Base-by-base conservation (phyloP, 2,797 vertebrate species). In the Poecilia velifera region DNA sequence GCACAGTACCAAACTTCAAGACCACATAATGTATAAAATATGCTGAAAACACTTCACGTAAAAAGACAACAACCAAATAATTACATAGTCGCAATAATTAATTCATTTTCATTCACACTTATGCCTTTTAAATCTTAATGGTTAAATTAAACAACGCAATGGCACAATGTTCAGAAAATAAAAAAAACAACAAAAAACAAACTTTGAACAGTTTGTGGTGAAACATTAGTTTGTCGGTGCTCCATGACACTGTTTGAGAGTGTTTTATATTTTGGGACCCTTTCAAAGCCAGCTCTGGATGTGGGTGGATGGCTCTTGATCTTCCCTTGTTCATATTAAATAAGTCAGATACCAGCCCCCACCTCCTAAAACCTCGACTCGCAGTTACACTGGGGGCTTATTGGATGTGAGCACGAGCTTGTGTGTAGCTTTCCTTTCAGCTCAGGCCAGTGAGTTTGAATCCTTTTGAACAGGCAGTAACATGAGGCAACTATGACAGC, bases 391-490 rank as follows among this genome's bases (percentile, higher is more conserved):
- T 84, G 68, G 83, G 80, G 77, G 77, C 76, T 94, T 86, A 94
- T 95, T 96, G 92, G 90, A 93, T 94, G 89, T 94, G 92, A 95
- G 90, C 83, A 86, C 79, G 82, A 90, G 86, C 82, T 83, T 78
- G 84, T 88, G 90, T 89, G 84, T 85, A 87, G 85, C 92, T 92
- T 92, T 94, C 92, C 93, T 93, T 92, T 94, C 88, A 92, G 92
- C 90, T 94, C 90, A 92, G 88, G 92, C 94, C 94, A 93, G 84
- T 83, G 91, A 86, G 89, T 91, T 92, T 93, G 95, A 95, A 82
- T 91, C 86, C 93, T 94, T 95, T 95, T 94, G 94, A 95, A 95
- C 91, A 94, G 91, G 88, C 91, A 80, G 83, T 88, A 93, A 91
- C 91, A 92, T 82, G 86, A 91, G 93, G 90, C 92, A 92, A 87